These are phyloP conservation scores for Lophius americanus DNA, from an alignment of 2,797 vertebrate species.

Conservation along the genomic window DNA sequence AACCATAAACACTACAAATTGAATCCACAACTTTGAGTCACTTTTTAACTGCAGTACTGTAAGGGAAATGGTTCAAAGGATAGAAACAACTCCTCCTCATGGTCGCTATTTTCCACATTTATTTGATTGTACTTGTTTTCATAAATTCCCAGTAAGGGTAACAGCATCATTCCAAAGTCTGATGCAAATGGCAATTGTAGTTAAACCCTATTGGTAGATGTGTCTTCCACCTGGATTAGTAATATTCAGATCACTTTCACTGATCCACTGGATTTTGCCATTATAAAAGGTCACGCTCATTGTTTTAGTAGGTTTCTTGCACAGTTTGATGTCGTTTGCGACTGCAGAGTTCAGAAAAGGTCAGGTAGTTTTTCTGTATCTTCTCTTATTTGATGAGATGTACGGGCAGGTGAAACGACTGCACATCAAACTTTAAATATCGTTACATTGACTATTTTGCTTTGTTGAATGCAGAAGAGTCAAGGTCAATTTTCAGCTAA, in stretches of 20 bases:
- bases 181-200: conserved; percentile 44
- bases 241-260: conserved; percentile 27
- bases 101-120: conserved; percentile 49
- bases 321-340: conserved; percentile 2
- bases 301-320: conserved; percentile 23
- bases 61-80: conserved; percentile 5
- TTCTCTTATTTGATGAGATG: conserved; percentile 11
- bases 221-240: conserved; percentile 25
- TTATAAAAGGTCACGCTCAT: conserved; percentile 14
- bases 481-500: conserved; percentile 7
- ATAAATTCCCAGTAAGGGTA: conserved; percentile 53
- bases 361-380: conserved; percentile 20
- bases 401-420: not conserved
- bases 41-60: conserved; percentile 8
- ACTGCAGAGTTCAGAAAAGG: conserved; percentile 35
- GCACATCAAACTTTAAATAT: not conserved
- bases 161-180: conserved; percentile 45
- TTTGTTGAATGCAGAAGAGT: not conserved
- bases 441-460: not conserved
- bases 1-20: not conserved
- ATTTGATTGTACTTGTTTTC: conserved; percentile 53
- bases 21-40: not conserved
- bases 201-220: conserved; percentile 41
- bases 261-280: conserved; percentile 15
- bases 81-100: conserved; percentile 35